phyloP scores from a whole-genome alignment of 2,113 vertebrate genomes.

The Lontra canadensis region DNA sequence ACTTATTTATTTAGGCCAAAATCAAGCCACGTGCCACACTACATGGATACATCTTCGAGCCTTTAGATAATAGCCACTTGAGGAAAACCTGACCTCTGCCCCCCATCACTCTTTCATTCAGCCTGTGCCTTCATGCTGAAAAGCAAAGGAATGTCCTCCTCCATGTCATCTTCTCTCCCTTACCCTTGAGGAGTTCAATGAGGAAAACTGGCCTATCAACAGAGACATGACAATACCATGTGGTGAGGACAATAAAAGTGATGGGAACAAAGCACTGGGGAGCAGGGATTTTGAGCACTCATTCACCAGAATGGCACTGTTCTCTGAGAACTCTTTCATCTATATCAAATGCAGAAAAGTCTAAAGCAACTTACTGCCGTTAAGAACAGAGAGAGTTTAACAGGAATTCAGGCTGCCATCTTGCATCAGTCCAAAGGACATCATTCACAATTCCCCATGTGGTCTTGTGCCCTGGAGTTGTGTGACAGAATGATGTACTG shows the following conservation, averaged over 20 bases:
- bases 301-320: background rate
- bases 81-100: background rate
- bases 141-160: background rate
- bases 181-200: background rate
- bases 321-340: background rate
- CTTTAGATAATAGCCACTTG: background rate
- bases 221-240: background rate
- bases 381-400: background rate
- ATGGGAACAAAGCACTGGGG: background rate
- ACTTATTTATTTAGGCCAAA: background rate
- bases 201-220: background rate
- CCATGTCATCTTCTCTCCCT: background rate
- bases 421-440: background rate
- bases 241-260: background rate
- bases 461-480: background rate
- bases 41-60: background rate
- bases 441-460: background rate
- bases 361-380: background rate
- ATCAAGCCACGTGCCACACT: background rate
- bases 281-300: background rate
- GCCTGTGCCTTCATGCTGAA: background rate
- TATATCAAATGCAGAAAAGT: background rate
- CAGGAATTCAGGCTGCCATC: background rate
- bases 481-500: background rate
- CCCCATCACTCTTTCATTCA: background rate